These are phyloP conservation scores for Climacteris rufus DNA, from an alignment of 2,113 vertebrate genomes.

Conservation along the genomic window DNA sequence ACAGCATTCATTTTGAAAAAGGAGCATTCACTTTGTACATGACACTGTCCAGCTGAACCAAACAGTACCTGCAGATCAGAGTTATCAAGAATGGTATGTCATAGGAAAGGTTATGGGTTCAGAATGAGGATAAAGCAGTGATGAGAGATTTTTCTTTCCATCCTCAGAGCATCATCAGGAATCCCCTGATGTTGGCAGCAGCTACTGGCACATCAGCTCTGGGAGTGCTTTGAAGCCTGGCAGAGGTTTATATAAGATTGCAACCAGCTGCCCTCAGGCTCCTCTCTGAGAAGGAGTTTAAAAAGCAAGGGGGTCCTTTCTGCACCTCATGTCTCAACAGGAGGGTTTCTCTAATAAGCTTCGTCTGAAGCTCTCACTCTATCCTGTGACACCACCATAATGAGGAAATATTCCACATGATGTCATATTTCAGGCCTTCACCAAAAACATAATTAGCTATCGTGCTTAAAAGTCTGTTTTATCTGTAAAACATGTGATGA, in stretches of 20 bases:
- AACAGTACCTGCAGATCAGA: background rate
- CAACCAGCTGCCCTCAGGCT: background rate
- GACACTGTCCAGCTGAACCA: background rate
- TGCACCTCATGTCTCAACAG: background rate
- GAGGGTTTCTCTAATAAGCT: background rate
- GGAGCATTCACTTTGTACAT: background rate
- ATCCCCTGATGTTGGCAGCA: background rate
- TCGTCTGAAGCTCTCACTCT: background rate
- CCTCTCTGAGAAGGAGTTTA: background rate
- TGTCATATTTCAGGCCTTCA: background rate
- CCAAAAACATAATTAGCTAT: background rate
- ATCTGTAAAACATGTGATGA: rapidly evolving
- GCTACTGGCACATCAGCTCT: rapidly evolving
- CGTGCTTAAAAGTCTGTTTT: background rate
- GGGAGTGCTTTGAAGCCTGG: too few relatives aligned
- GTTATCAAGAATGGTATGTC: rapidly evolving
- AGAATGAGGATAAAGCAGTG: background rate
- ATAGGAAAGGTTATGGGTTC: background rate
- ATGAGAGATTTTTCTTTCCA: background rate
- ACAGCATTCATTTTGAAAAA: background rate
- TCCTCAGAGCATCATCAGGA: background rate
- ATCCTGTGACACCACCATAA: background rate
- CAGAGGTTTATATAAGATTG: too few relatives aligned
- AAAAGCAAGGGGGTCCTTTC: background rate
- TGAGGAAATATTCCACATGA: background rate